These are phyloP conservation scores for Apeira syringaria DNA, from an alignment of 2,888 invertebrate species.

Conservation along the genomic window DNA sequence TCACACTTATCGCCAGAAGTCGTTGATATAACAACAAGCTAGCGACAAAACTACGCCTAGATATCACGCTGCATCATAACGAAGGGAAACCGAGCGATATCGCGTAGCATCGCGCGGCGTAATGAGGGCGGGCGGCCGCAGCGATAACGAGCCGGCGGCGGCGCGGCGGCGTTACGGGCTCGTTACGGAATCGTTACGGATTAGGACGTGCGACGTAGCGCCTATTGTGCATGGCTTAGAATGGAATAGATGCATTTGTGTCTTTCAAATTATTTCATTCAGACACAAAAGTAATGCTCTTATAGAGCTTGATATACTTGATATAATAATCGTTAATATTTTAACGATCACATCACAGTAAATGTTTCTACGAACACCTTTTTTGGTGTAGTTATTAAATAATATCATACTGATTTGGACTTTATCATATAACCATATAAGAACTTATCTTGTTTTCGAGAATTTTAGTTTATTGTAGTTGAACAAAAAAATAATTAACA, in stretches of 20 bases:
- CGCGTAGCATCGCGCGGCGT: constrained; percentile 45
- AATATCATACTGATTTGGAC: too few species aligned
- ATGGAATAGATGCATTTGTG: constrained; percentile 2
- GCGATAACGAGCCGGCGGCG: constrained; percentile 56
- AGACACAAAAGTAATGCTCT: too few species aligned
- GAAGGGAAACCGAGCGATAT: constrained; percentile 32
- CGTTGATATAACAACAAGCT: neutral
- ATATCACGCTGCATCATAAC: constrained; percentile 22
- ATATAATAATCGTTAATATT: too few species aligned
- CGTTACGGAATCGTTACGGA: constrained; percentile 38
- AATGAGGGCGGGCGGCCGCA: constrained; percentile 53
- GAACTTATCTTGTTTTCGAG: too few species aligned
- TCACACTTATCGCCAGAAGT: neutral
- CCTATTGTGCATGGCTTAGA: constrained; percentile 20
- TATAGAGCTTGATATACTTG: too few species aligned
- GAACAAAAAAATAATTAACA: too few species aligned
- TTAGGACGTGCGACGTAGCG: constrained; percentile 38
- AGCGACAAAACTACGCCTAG: constrained; percentile 3
- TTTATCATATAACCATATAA: too few species aligned
- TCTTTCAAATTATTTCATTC: too few species aligned
- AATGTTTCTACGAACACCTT: too few species aligned
- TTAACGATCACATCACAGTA: too few species aligned
- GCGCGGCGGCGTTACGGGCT: constrained; percentile 34
- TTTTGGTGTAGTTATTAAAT: too few species aligned
- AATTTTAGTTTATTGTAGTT: too few species aligned